Percentiles rank a stretch among this genome's conserved stretches.
phyloP scores from a whole-genome alignment of 1,140 invertebrate genomes.

The Drosophila azteca region DNA sequence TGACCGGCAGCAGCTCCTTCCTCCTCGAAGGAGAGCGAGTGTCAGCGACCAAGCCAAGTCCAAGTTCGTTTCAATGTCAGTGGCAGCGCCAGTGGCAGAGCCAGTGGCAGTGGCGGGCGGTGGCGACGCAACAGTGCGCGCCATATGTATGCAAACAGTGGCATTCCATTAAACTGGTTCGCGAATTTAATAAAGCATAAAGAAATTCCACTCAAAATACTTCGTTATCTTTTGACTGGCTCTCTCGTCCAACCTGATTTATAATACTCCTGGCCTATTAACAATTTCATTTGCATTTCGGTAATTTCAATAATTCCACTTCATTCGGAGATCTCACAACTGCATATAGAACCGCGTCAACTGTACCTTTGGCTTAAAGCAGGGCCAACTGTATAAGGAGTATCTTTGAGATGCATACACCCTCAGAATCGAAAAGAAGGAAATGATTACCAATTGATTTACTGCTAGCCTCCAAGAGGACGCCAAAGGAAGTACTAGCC shows the following conservation, averaged over 20 bases:
- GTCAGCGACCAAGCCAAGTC: constrained; percentile 18
- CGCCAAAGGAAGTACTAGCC: no score
- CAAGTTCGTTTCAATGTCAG: constrained; percentile 79
- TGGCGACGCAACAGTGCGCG: constrained; percentile 19
- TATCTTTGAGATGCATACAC: no score
- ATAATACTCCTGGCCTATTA: constrained; percentile 20
- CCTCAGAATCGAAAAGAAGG: no score
- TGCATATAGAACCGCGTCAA: background rate
- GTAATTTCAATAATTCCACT: background rate
- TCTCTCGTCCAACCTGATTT: constrained; percentile 17
- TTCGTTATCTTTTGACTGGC: constrained; percentile 4
- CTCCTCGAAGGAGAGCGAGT: background rate
- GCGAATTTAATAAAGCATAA: constrained; percentile 9
- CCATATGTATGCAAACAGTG: constrained; percentile 13
- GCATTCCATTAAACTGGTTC: constrained; percentile 44
- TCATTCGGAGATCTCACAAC: background rate
- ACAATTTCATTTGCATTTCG: constrained; percentile 23
- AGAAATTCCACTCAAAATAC: constrained; percentile 11
- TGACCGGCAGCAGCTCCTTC: no score
- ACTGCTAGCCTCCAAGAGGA: no score
- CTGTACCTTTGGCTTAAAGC: no score
- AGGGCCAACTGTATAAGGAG: no score
- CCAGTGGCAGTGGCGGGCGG: no score
- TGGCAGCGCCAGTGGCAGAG: background rate
- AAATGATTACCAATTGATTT: no score